Evolutionary conservation across 1,140 invertebrate species (phyloP), one percentile per base, ranked within the genome.

Genomic region (Pectinophora gossypiella): DNA sequence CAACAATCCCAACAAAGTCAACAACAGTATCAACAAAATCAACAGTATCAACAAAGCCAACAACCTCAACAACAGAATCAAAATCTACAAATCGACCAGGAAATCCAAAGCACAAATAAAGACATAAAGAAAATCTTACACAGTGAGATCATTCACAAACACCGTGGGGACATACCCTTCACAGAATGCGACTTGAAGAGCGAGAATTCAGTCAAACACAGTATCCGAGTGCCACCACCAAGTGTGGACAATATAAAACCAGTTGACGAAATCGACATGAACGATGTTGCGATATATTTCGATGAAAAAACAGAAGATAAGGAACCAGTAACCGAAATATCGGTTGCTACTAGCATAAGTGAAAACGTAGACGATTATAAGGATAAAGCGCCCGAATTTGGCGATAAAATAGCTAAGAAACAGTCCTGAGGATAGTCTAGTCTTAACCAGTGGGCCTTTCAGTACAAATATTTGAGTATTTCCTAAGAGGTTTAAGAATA

Each of bases 241-340:
- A 64, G 58, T 35, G 53, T 76, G 9, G 67, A 72, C 0, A 73
- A 68, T 9, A 51, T 64, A 10, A 45, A 64, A 27, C 45, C 65
- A 22, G 62, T 77, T 5, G 72, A 82, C 13, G 77, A 89, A 7
- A 71, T 88, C 9, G 85, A 89, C 44, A 80, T 89, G 16, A 90
- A 89, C 48, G 89, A 90, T 49, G 89, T 90, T 1, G 89, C 89
- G 0, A 71, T 90, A 18, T 90, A 87, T 62, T 90, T 90, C 56
- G 88, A 85, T 20, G 68, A 78, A 13, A 56, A 61, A 9, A 23
- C 51, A 0, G 60, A 64, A 19, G 54, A 63, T 0, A 59, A 70
- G 19, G 87, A 86, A 32, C 61, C 78, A 0, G 80, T 88, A 0
- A 89, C 87, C 1, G 86, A 88, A 59, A 85, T 87, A 50, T 86